Evolutionary conservation across 2,797 vertebrate genomes (phyloP), one percentile per base, ranked within the genome.

Genomic region (Meriones psammophilus): DNA sequence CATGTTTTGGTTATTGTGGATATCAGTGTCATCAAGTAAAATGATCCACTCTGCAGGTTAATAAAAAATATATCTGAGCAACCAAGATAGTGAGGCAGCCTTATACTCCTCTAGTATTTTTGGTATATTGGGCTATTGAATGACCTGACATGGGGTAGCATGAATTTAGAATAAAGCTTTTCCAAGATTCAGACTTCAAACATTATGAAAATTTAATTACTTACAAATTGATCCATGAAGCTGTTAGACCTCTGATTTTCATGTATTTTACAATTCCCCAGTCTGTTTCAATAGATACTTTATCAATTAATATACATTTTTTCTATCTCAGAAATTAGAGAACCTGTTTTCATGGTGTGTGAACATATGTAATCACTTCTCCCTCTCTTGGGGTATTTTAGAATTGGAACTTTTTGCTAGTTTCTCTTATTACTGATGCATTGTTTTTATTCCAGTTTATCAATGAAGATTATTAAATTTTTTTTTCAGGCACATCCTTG

Each of bases 301-400:
- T 76, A 17, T 69, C 68, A 36, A 22, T 46, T 78, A 46, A 69
- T 54, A 64, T 18, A 46, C 26, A 64, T n/a, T 42, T 22, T 6
- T 30, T 2, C 13, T 8, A 3, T 24, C 17, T 78, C 9, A 58
- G 2, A 15, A 54, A 58, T 15, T 74, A 1, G 4, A 0, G 1
- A 77, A 56, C 58, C 2, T 84, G 2, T 30, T 69, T 87, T 88
- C 56, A 5, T 91, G n/a, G 83, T 89, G 50, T 92, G 39, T 28
- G 26, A 86, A 86, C 1, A 15, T 10, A 18, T 58, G 0, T 30
- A 42, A 66, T 62, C 81, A 6, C 24, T 0, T 20, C 18, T 4
- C 33, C 4, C 8, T 26, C 42, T 50, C 46, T 36, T 54, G 20
- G 8, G 62, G 12, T 76, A 33, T 71, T 91, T 86, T 92, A 15